Evolutionary conservation across 2,888 invertebrate genomes (phyloP), one percentile per base, ranked within the genome.

Genomic region (Thera britannica): DNA sequence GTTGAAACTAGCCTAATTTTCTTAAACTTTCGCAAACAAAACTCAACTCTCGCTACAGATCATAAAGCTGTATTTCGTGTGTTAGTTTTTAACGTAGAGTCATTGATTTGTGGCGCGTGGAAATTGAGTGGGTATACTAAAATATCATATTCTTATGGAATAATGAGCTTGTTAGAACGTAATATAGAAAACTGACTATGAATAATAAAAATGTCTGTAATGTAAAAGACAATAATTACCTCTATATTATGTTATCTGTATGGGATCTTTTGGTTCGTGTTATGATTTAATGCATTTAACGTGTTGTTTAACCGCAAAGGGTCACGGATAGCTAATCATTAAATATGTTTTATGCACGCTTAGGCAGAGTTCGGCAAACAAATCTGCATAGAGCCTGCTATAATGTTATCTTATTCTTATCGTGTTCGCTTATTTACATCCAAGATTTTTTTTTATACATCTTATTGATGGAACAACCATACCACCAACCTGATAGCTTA

Each of bases 161-260:
- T 55, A 58, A 57, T n/a, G 48, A 58, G 67, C 72, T 62, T 76
- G 76, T 76, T 70, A 65, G 49, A 49, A 49, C 62, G 57, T 67
- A 62, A 65, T 56, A 56, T 59, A 41, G 51, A 57, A 23, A 46
- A 54, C 52, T 52, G 52, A 54, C 36, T 1, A 34, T 3, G 12
- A 35, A 34, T 38, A 41, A 41, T 5, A 55, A 55, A n/a, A 38
- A 9, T 4, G 7, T 5, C 12, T 23, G 6, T 23, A 12, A 23
- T 23, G 2, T 7, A 12, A 51, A 23, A 12, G 12, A 7, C 11
- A 51, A 51, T 51, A 51, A 23, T 51, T 23, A 51, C 41, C 41
- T 2, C 6, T 41, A 6, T 41, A 5, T 7, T 41, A 6, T 41
- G 0, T 7, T 41, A 41, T 41, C 41, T 7, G 41, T 41, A 38